These are phyloP conservation scores for Eucera pruinosa DNA, from an alignment of 2,888 invertebrate genomes.

Conservation along the genomic window DNA sequence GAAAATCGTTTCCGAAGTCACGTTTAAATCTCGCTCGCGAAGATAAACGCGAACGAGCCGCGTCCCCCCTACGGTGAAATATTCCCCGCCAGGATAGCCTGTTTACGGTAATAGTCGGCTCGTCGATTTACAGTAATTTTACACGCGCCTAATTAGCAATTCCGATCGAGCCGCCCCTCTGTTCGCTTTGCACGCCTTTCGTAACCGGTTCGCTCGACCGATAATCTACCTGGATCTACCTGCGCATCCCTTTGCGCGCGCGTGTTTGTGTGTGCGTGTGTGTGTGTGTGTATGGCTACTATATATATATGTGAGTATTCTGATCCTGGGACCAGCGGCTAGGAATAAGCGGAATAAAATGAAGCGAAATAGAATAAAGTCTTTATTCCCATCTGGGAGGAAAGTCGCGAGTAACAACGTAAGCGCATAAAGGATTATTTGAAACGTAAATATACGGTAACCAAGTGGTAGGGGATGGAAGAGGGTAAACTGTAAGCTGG, in stretches of 20 bases:
- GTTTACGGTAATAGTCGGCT: conserved; percentile 61
- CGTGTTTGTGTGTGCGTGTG: background rate
- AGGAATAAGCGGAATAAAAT: conserved; percentile 1
- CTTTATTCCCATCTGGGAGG: conserved; percentile 29
- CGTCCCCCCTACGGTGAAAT: conserved; percentile 33
- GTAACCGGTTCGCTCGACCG: conserved; percentile 45
- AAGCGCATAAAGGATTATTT: conserved; percentile 37
- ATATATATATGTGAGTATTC: too few relatives aligned
- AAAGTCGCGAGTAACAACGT: background rate
- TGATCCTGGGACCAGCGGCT: too few relatives aligned
- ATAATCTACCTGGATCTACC: conserved; percentile 40
- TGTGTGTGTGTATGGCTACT: background rate
- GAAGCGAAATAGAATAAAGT: conserved; percentile 38
- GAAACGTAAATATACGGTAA: conserved; percentile 49
- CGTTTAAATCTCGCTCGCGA: conserved; percentile 7
- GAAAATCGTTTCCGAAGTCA: conserved; percentile 35
- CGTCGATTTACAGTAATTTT: conserved; percentile 65
- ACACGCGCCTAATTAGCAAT: conserved; percentile 65
- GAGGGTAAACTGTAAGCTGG: conserved; percentile 6
- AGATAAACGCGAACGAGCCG: conserved; percentile 25
- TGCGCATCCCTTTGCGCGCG: background rate
- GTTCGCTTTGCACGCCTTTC: conserved; percentile 26
- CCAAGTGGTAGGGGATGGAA: background rate
- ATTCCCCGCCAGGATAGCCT: conserved; percentile 42
- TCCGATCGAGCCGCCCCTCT: conserved; percentile 46